These are phyloP conservation scores for Rotaria macrura DNA, from an alignment of 2,888 invertebrate genomes.

Conservation along the genomic window DNA sequence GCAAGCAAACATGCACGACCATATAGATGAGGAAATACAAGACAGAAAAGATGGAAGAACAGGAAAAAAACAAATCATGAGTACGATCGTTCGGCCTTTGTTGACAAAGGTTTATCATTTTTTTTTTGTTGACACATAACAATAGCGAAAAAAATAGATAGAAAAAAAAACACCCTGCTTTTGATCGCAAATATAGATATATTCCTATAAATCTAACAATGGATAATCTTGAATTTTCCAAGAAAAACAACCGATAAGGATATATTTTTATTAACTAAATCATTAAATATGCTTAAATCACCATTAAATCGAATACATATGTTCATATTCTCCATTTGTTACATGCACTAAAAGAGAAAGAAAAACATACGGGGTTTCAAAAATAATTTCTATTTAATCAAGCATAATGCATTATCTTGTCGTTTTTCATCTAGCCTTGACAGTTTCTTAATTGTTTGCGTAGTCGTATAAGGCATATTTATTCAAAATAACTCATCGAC, in stretches of 20 bases:
- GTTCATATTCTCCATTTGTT: not conserved
- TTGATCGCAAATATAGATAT: no score
- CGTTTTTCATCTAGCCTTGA: not conserved
- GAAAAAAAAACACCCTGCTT: no score
- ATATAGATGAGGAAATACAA: not conserved
- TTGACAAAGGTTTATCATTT: not conserved
- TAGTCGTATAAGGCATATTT: not conserved
- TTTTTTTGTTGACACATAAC: not conserved
- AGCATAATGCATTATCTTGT: not conserved
- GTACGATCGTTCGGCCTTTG: not conserved
- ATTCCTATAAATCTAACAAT: not conserved
- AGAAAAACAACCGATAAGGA: not conserved
- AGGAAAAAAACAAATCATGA: not conserved
- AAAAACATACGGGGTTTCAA: not conserved
- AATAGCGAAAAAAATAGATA: not conserved
- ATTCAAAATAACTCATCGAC: not conserved
- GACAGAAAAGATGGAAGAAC: not conserved
- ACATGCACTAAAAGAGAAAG: not conserved
- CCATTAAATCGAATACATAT: not conserved
- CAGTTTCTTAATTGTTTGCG: not conserved
- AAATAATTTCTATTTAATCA: not conserved
- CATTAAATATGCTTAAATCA: not conserved
- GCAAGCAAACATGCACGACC: not conserved
- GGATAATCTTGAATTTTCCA: not conserved
- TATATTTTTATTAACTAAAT: not conserved